Evolutionary conservation across 1,140 invertebrate species (phyloP).

Genomic region (Philotrypesis tridentata): DNA sequence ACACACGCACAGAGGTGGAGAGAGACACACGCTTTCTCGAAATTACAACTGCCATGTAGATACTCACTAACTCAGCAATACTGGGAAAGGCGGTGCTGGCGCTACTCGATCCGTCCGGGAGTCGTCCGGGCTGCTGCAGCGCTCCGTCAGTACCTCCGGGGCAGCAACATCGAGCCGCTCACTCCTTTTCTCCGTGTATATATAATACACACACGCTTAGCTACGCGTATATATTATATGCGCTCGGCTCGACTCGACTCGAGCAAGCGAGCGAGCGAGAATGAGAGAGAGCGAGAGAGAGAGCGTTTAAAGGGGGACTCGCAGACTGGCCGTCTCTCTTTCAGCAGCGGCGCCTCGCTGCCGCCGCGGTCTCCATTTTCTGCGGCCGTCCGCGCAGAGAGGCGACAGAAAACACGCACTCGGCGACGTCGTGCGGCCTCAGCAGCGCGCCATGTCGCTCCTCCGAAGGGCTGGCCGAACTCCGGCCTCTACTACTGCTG

Average conservation of each 20-base stretch:
- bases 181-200: not conserved
- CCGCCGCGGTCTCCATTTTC: slow-evolving; percentile 36
- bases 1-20: not conserved
- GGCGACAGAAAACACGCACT: slow-evolving; percentile 50
- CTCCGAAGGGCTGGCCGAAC: not conserved
- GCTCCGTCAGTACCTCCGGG: not conserved
- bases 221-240: too few species aligned
- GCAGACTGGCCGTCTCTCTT: not conserved
- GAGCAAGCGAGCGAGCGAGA: not conserved
- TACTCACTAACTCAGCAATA: not conserved
- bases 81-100: not conserved
- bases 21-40: too few species aligned
- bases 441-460: not conserved
- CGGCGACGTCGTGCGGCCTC: slow-evolving; percentile 45
- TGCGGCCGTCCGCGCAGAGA: slow-evolving; percentile 22
- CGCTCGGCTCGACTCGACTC: too few species aligned
- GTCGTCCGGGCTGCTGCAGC: not conserved
- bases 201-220: too few species aligned
- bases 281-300: not conserved
- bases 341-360: not conserved
- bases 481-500: not conserved
- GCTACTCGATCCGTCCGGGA: not conserved
- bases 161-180: not conserved
- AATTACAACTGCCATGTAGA: not conserved
- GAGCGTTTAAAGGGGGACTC: slow-evolving; percentile 33